Conservation (phyloP, 64 coral and sea anemone species). For the Astreopora myriophthalma region DNA sequence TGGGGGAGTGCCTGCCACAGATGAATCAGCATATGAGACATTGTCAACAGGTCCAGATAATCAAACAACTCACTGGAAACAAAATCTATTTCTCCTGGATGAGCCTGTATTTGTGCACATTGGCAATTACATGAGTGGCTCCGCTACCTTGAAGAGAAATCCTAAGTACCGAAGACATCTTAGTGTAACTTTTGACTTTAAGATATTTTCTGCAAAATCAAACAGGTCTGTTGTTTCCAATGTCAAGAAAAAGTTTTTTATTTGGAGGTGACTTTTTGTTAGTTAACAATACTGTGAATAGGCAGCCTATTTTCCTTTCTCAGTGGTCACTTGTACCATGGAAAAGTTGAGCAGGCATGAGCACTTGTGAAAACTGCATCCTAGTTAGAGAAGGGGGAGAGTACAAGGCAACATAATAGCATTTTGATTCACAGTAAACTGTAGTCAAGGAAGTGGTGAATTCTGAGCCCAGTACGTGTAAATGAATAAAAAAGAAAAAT, state of each 20-base stretch:
- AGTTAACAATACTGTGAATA: too few species aligned
- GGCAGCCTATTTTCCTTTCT: too few species aligned
- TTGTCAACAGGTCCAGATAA: conserved; percentile 72
- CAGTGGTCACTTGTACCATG: too few species aligned
- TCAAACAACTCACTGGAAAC: conserved; percentile 86
- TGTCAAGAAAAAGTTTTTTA: neutral
- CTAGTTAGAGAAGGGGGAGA: too few species aligned
- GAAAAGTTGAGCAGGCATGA: too few species aligned
- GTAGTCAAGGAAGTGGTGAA: too few species aligned
- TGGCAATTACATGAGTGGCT: conserved; percentile 69
- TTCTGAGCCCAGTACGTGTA: too few species aligned
- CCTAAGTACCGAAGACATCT: conserved; percentile 82
- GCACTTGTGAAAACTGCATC: too few species aligned
- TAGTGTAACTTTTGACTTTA: conserved; percentile 66
- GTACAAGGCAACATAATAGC: too few species aligned
- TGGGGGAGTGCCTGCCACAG: conserved; percentile 69
- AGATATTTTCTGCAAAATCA: conserved; percentile 45
- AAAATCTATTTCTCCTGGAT: conserved; percentile 89
- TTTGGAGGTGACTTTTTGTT: neutral
- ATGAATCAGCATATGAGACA: conserved; percentile 20
- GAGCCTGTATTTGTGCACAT: conserved; percentile 64
- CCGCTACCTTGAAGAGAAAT: conserved; percentile 77
- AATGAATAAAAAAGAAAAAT: too few species aligned
- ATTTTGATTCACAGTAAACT: too few species aligned
- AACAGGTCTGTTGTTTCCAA: conserved; percentile 70